Evolutionary conservation across 2,888 invertebrate genomes (phyloP).

Genomic region (Pilophorus perplexus): DNA sequence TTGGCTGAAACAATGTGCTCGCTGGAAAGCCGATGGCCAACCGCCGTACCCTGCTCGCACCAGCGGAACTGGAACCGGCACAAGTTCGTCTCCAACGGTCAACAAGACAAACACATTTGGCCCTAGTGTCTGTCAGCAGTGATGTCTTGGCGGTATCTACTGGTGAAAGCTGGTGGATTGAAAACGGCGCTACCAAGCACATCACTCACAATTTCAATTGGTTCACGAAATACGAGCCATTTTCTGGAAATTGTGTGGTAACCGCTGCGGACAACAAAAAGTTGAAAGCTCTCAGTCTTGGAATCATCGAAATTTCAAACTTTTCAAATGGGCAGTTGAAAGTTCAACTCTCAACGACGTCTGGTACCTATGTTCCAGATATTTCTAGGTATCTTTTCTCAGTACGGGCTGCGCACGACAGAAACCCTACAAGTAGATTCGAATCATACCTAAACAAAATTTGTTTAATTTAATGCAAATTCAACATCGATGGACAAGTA

Average conservation of each 20-base stretch:
- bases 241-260: slow-evolving; percentile 20
- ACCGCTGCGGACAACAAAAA: slow-evolving; percentile 17
- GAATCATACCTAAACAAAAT: slow-evolving; percentile 14
- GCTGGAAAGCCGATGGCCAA: slow-evolving; percentile 40
- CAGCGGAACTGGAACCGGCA: slow-evolving; percentile 9
- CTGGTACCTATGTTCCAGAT: slow-evolving; percentile 49
- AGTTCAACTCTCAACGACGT: slow-evolving; percentile 35
- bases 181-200: slow-evolving; percentile 51
- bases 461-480: too few relatives aligned
- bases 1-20: slow-evolving; percentile 25
- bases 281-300: slow-evolving; percentile 27
- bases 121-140: slow-evolving; percentile 38
- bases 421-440: slow-evolving; percentile 35
- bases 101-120: slow-evolving; percentile 19
- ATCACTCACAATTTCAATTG: slow-evolving; percentile 48
- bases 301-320: slow-evolving; percentile 22
- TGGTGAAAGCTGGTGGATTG: slow-evolving; percentile 49
- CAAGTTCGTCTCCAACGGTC: slow-evolving; percentile 29
- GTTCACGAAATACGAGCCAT: slow-evolving; percentile 26
- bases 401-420: slow-evolving; percentile 44
- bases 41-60: slow-evolving; percentile 41
- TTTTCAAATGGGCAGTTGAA: slow-evolving; percentile 16
- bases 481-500: slow-evolving; percentile 5
- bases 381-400: slow-evolving; percentile 50
- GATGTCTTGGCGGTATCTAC: slow-evolving; percentile 41